phyloP scores from a whole-genome alignment of 2,797 vertebrate genomes.

The Lates japonicus region DNA sequence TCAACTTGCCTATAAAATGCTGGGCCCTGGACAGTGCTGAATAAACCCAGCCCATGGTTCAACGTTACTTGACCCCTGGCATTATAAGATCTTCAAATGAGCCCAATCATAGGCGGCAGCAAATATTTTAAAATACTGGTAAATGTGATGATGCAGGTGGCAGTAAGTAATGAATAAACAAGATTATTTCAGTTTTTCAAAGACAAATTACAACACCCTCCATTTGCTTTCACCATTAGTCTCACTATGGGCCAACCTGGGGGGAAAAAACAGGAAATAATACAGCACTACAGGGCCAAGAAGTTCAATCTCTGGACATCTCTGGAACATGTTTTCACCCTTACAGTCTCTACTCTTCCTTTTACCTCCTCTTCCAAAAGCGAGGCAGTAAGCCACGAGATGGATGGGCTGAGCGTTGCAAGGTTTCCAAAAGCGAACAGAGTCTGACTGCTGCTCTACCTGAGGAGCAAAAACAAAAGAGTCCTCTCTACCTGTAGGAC shows the following conservation, averaged over 20 bases:
- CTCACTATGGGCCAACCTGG: conserved; percentile 26
- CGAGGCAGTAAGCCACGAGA: conserved; percentile 60
- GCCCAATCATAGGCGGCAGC: not conserved
- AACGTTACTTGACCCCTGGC: not conserved
- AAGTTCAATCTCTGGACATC: conserved; percentile 74
- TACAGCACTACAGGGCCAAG: conserved; percentile 50
- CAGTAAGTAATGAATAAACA: conserved; percentile 4
- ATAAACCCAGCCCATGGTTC: not conserved
- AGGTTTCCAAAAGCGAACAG: conserved; percentile 71
- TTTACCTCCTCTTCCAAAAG: conserved; percentile 63
- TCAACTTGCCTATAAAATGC: not conserved
- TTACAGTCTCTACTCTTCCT: conserved; percentile 60
- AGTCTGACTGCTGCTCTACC: conserved; percentile 80
- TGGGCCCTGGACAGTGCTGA: not conserved
- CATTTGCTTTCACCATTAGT: conserved; percentile 44
- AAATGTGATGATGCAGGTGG: conserved; percentile 6
- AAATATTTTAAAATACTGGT: not conserved
- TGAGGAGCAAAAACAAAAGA: conserved; percentile 84
- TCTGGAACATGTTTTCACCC: conserved; percentile 73
- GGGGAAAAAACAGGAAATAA: conserved; percentile 51
- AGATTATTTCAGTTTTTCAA: conserved; percentile 6
- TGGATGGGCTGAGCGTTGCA: conserved; percentile 72
- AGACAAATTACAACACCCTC: conserved; percentile 37
- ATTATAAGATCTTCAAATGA: not conserved
- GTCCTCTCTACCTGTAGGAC: conserved; percentile 85